Percentiles rank a stretch among this genome's conserved stretches.
These are phyloP conservation scores for Orthosia cruda DNA, from an alignment of 2,888 invertebrate genomes.

Conservation along the genomic window DNA sequence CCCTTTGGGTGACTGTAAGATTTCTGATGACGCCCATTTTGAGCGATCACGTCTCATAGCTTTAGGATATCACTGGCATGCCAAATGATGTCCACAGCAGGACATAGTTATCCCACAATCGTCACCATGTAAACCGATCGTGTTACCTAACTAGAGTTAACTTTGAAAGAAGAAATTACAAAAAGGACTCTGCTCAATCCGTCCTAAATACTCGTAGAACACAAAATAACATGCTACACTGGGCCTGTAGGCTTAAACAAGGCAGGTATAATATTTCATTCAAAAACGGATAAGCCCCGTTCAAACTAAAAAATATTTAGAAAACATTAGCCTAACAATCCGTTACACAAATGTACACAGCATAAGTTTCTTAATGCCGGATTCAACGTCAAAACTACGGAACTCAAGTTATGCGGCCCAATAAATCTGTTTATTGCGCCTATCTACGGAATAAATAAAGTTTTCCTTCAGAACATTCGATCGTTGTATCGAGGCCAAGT, in stretches of 20 bases:
- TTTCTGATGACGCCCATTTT: no score
- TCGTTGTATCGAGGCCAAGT: constrained; percentile 13
- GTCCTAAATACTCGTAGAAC: no score
- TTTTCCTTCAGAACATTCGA: constrained; percentile 25
- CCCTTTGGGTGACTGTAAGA: no score
- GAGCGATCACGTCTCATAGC: no score
- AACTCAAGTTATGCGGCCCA: constrained; percentile 37
- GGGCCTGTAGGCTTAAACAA: background rate
- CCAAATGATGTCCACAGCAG: no score
- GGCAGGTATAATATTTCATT: background rate
- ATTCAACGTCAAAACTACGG: constrained; percentile 44
- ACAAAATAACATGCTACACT: no score
- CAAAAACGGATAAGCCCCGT: background rate
- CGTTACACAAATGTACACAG: constrained; percentile 24
- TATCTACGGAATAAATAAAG: constrained; percentile 39
- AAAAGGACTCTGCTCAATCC: no score
- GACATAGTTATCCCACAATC: no score
- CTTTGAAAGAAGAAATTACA: no score
- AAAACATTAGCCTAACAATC: constrained; percentile 21
- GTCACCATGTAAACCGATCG: no score
- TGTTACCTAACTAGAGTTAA: no score
- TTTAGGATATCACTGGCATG: no score
- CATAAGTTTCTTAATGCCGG: constrained; percentile 19
- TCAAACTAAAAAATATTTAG: background rate
- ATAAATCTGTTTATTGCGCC: constrained; percentile 49